Evolutionary conservation across 2,113 vertebrate species (phyloP).

Genomic region (Ellobius talpinus): DNA sequence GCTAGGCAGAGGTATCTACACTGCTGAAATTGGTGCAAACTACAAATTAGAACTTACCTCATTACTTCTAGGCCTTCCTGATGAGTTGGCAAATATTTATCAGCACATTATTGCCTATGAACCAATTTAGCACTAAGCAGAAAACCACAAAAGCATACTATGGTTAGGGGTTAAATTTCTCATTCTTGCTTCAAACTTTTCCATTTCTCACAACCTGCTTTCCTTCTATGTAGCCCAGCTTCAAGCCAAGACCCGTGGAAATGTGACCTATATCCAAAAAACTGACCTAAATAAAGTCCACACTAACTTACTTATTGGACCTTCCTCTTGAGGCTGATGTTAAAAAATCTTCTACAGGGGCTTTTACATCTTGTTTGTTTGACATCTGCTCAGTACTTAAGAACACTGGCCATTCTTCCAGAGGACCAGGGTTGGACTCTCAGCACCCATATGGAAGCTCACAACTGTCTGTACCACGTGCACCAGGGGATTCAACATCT

Average conservation of each 20-base stretch:
- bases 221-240: neutral
- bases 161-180: neutral
- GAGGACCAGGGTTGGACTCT: neutral
- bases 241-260: neutral
- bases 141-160: neutral
- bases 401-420: neutral
- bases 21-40: neutral
- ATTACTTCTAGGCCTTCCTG: neutral
- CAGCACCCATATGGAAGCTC: neutral
- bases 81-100: constrained; percentile 36
- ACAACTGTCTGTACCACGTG: neutral
- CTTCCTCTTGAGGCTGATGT: neutral
- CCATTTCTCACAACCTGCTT: neutral
- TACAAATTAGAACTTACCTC: neutral
- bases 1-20: neutral
- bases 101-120: neutral
- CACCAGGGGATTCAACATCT: neutral
- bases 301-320: neutral
- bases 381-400: neutral
- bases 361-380: neutral
- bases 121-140: neutral
- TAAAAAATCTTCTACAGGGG: neutral
- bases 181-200: constrained; percentile 1
- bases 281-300: neutral
- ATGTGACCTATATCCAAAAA: neutral